Base-by-base conservation (phyloP, 2,888 invertebrate genomes). In the Drepanosiphum platanoidis region DNA sequence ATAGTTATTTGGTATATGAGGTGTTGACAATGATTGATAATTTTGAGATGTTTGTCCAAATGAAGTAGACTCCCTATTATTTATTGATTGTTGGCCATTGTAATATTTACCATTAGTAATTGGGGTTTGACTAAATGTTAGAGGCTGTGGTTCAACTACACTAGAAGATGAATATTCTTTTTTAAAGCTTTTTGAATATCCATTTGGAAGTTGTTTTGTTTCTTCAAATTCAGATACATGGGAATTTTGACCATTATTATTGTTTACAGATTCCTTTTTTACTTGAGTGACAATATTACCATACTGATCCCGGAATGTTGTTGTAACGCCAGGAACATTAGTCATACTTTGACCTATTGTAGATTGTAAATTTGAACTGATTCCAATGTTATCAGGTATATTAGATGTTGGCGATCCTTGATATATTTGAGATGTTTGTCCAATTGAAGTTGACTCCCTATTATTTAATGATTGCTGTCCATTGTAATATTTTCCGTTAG, bases 251-350 rank as follows among this genome's bases (percentile, higher is more conserved):
- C 82, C 72, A 39, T 82, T 82, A 7, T 82, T n/a, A 9, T 58
- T 82, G 34, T 82, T 82, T n/a, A 64, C 64, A n/a, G 36, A n/a
- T 83, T 83, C 82, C 66, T 83, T 83, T 74, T 83, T 83, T 66
- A 83, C 72, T 39, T 83, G 82, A 3, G 72, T 83, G 9, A 83
- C 74, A n/a, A 83, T 30, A 64, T 83, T 74, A 3, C 74, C 74
- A 36, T 83, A 61, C 66, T 83, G 74, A 74, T 83, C 82, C 46
- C 32, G 64, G 9, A 64, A 83, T 42, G 82, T 66, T 64, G 32
- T 74, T n/a, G 72, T 46, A 15, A 64, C 32, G 32, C 82, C 64
- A 3, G 72, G 72, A n/a, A 13, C 22, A 34, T 64, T 74, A 42
- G 42, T 72, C 11, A 83, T 42, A 5, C n/a, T 72, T 64, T 74